These are phyloP conservation scores for Microcebus jonahi DNA, from an alignment of 2,113 vertebrate genomes.

Conservation along the genomic window DNA sequence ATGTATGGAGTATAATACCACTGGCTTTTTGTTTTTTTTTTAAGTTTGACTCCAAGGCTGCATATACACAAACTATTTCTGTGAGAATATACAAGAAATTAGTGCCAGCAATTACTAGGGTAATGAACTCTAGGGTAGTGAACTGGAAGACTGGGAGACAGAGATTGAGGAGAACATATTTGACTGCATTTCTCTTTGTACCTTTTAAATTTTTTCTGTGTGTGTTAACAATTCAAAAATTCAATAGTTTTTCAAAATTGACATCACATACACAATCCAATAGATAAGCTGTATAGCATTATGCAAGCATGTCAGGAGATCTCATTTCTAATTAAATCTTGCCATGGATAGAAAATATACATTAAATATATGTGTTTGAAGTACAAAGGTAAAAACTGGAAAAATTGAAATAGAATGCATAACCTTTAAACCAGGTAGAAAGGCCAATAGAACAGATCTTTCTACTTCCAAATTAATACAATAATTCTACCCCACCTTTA, in stretches of 20 bases:
- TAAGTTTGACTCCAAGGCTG: not conserved
- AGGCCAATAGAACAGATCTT: not conserved
- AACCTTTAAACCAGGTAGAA: slow-evolving; percentile 8
- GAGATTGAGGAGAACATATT: not conserved
- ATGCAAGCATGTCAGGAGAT: not conserved
- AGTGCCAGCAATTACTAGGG: not conserved
- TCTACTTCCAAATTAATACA: not conserved
- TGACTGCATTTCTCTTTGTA: not conserved
- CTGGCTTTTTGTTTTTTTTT: not conserved
- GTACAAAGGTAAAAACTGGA: not conserved
- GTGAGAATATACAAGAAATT: not conserved
- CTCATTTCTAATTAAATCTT: not conserved
- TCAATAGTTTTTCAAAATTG: not conserved
- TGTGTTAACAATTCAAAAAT: not conserved
- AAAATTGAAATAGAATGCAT: slow-evolving; percentile 2
- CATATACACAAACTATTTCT: not conserved
- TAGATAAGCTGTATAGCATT: not conserved
- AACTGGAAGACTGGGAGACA: not conserved
- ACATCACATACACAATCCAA: not conserved
- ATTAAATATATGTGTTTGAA: slow-evolving; percentile 18
- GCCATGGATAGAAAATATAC: not conserved
- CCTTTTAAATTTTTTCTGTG: not conserved
- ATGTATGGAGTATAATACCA: not conserved
- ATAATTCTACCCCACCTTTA: not conserved
- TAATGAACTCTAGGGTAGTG: not conserved